These are phyloP conservation scores for Montipora sp. DNA, from an alignment of 64 coral and sea anemone species.

Conservation along the genomic window DNA sequence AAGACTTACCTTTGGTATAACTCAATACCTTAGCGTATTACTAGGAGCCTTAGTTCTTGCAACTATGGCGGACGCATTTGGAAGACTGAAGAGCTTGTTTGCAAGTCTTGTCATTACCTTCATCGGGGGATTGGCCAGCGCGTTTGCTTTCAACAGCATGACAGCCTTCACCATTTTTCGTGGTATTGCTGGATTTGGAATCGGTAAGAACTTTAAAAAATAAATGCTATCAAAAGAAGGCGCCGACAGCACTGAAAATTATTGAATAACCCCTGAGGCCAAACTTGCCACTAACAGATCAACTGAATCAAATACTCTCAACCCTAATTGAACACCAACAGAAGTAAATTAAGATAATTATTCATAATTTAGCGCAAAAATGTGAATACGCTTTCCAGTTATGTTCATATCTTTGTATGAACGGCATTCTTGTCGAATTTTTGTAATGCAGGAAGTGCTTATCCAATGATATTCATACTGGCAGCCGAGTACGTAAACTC, in stretches of 20 bases:
- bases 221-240: no score
- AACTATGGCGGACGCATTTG: constrained; percentile 58
- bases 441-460: constrained; percentile 55
- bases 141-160: constrained; percentile 45
- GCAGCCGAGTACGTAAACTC: constrained; percentile 78
- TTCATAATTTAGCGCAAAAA: not conserved
- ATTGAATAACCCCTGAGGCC: no score
- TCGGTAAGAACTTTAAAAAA: constrained; percentile 29
- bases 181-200: constrained; percentile 58
- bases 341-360: no score
- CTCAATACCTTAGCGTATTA: constrained; percentile 57
- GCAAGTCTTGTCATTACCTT: constrained; percentile 55
- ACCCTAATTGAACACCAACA: no score
- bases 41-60: constrained; percentile 55
- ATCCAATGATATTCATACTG: constrained; percentile 64
- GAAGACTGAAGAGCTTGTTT: constrained; percentile 69
- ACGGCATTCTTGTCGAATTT: not conserved
- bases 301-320: no score
- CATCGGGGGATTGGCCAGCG: constrained; percentile 42
- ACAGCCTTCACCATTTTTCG: constrained; percentile 35
- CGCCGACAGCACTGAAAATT: no score
- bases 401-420: no score
- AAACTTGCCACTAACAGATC: no score
- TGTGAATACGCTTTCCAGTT: not conserved
- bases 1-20: not conserved